phyloP scores from a whole-genome alignment of 2,113 vertebrate species.

The Neopipo cinnamomea region DNA sequence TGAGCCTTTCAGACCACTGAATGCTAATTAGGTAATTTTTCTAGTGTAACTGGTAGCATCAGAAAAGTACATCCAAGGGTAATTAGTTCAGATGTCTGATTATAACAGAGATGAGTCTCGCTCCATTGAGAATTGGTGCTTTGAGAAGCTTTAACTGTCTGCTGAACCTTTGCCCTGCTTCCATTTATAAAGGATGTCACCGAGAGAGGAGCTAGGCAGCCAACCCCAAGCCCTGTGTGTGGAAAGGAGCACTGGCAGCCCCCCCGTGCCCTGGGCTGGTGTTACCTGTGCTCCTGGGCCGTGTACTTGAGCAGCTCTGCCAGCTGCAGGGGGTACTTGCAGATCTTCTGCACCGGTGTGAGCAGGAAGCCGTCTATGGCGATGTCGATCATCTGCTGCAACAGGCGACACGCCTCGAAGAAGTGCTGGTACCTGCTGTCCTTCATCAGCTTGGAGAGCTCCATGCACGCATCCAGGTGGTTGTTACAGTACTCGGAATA shows the following conservation, averaged over 20 bases:
- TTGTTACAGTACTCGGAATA: conserved; percentile 99
- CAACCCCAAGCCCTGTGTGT: accelerated
- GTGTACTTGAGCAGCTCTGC: conserved; percentile 98
- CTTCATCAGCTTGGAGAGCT: conserved; percentile 96
- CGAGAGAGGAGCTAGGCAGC: background rate
- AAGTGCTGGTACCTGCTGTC: conserved; percentile 98
- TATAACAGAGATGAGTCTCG: background rate
- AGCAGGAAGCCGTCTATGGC: conserved; percentile 97
- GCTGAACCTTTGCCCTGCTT: background rate
- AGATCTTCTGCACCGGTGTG: conserved; percentile 99
- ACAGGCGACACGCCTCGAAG: conserved; percentile 95
- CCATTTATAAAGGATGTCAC: background rate
- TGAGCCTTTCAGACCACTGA: background rate
- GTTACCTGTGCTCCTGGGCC: conserved; percentile 94
- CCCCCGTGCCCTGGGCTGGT: background rate
- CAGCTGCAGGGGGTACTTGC: conserved; percentile 98
- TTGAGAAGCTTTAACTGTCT: background rate
- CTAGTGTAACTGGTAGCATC: background rate
- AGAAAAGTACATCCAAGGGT: conserved; percentile 24
- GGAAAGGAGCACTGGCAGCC: background rate
- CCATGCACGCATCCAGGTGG: conserved; percentile 97
- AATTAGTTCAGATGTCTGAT: conserved; percentile 44
- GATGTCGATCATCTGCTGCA: conserved; percentile 99
- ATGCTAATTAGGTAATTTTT: background rate
- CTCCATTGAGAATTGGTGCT: background rate